phyloP scores from a whole-genome alignment of 2,113 vertebrate genomes.

The Perca fluviatilis region DNA sequence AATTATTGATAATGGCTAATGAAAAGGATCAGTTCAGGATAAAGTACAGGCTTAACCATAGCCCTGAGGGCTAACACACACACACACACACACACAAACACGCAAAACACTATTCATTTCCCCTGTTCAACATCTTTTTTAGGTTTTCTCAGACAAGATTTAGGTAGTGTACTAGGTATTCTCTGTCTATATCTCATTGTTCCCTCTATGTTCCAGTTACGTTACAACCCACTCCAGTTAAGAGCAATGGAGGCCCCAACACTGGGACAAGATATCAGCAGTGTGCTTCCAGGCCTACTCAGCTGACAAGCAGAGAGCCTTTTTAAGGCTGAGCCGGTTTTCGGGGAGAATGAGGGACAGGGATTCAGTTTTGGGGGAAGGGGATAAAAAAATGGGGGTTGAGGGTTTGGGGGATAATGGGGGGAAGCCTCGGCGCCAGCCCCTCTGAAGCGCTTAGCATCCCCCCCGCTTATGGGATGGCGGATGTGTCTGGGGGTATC shows the following conservation, averaged over 20 bases:
- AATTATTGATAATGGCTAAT: constrained; percentile 84
- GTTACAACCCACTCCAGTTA: constrained; percentile 23
- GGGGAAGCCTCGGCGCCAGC: constrained; percentile 71
- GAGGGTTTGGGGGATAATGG: constrained; percentile 32
- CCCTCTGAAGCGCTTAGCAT: constrained; percentile 80
- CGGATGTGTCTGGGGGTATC: constrained; percentile 87
- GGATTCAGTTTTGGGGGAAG: constrained; percentile 70
- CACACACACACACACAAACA: constrained; percentile 25
- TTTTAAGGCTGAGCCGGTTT: constrained; percentile 53
- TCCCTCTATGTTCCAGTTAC: constrained; percentile 15
- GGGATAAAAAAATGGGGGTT: constrained; percentile 61
- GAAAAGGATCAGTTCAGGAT: constrained; percentile 83
- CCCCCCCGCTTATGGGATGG: constrained; percentile 84
- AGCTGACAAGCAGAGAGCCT: constrained; percentile 44
- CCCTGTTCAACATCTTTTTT: constrained; percentile 47
- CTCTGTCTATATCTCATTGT: constrained; percentile 26
- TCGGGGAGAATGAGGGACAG: constrained; percentile 62
- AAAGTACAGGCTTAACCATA: constrained; percentile 78
- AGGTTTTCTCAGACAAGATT: constrained; percentile 38
- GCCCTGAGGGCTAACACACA: constrained; percentile 61
- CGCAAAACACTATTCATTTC: constrained; percentile 34
- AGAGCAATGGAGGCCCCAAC: constrained; percentile 8
- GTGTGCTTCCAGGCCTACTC: constrained; percentile 33
- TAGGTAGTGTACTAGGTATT: not conserved
- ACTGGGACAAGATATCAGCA: constrained; percentile 17